phyloP scores from a whole-genome alignment of 2,797 vertebrate genomes.

The Acanthiza pusilla region DNA sequence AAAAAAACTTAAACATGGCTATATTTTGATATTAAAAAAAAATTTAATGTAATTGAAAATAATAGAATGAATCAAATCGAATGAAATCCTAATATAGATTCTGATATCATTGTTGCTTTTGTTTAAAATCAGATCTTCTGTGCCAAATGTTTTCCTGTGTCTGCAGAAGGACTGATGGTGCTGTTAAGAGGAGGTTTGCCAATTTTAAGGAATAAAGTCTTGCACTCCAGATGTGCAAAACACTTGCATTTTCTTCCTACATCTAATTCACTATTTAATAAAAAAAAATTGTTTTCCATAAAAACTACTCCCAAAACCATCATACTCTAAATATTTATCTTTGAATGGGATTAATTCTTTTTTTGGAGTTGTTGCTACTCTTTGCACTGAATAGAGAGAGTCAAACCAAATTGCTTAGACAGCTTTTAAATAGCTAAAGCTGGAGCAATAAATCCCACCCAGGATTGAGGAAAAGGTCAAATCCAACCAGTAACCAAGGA shows the following conservation, averaged over 20 bases:
- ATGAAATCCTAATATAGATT: background rate
- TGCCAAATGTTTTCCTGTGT: background rate
- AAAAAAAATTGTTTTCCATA: background rate
- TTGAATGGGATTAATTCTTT: background rate
- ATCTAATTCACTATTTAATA: background rate
- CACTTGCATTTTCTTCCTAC: background rate
- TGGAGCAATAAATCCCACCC: background rate
- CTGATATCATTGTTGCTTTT: background rate
- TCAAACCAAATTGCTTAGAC: background rate
- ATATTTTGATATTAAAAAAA: constrained; percentile 21
- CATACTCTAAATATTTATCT: background rate
- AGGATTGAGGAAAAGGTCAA: background rate
- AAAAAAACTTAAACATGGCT: constrained; percentile 26
- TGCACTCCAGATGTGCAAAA: background rate
- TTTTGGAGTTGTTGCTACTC: background rate
- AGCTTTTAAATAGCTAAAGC: background rate
- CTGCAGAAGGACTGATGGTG: background rate
- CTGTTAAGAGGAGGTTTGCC: background rate
- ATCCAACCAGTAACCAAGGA: background rate
- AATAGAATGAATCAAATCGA: background rate
- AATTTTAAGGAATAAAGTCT: background rate
- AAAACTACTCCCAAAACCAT: background rate
- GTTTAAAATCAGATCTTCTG: background rate
- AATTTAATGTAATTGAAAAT: constrained; percentile 3
- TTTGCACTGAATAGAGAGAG: background rate